These are phyloP conservation scores for Gasterosteus nipponicus DNA, from an alignment of 2,113 vertebrate genomes.

Conservation along the genomic window DNA sequence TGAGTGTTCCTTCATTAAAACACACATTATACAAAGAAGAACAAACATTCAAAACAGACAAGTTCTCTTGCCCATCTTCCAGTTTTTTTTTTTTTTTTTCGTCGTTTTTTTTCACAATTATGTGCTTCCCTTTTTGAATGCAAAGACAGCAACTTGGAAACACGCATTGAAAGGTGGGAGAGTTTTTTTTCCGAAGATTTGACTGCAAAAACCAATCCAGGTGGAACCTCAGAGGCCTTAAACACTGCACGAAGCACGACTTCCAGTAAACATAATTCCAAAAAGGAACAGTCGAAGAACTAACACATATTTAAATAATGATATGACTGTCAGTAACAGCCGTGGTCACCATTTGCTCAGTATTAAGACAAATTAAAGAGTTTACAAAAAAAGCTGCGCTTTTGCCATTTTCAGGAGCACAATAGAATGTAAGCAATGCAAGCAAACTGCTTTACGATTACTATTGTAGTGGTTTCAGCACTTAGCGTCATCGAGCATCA, in stretches of 20 bases:
- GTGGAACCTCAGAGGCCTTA: conserved; percentile 27
- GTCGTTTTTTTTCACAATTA: background rate
- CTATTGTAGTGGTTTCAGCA: conserved; percentile 64
- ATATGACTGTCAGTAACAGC: conserved; percentile 22
- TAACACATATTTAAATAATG: conserved; percentile 79
- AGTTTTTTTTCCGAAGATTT: conserved; percentile 9
- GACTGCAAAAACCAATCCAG: background rate
- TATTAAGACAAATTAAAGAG: conserved; percentile 20
- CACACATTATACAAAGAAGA: background rate
- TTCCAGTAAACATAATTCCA: conserved; percentile 20
- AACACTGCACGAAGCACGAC: conserved; percentile 38
- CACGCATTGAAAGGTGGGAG: conserved; percentile 41
- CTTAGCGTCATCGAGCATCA: conserved; percentile 29
- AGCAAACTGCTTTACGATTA: conserved; percentile 12
- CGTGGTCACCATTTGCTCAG: conserved; percentile 2
- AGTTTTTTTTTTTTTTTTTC: background rate
- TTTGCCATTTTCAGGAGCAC: conserved; percentile 31
- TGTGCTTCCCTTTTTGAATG: conserved; percentile 64
- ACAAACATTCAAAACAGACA: conserved; percentile 2
- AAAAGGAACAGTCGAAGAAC: conserved; percentile 32
- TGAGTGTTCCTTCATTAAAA: conserved; percentile 7
- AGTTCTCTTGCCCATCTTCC: conserved; percentile 5
- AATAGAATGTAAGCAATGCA: conserved; percentile 23
- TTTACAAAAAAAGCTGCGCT: background rate
- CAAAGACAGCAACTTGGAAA: conserved; percentile 22